phyloP scores from a whole-genome alignment of 2,113 vertebrate genomes.

The Cryptomyrus ogoouensis region DNA sequence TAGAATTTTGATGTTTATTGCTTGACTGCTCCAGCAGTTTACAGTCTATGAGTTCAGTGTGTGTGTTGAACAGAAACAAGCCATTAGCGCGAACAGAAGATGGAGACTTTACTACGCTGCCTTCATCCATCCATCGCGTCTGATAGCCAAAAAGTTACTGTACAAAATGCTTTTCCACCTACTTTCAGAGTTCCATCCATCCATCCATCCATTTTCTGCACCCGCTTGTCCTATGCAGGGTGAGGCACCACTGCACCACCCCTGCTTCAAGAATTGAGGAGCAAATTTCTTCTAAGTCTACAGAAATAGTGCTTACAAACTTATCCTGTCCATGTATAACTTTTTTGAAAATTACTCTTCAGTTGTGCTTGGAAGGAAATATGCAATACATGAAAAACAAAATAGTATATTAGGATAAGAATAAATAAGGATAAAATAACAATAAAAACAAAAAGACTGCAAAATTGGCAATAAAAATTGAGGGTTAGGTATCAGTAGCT shows the following conservation, averaged over 20 bases:
- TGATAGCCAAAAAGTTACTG: background rate
- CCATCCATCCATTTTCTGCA: background rate
- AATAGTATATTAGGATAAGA: background rate
- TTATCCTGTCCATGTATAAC: background rate
- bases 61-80: background rate
- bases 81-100: background rate
- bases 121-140: background rate
- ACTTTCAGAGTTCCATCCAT: background rate
- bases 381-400: background rate
- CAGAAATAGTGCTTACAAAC: background rate
- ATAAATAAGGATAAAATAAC: background rate
- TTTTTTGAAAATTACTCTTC: background rate
- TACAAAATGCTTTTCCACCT: background rate
- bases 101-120: background rate
- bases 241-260: background rate
- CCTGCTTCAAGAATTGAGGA: background rate
- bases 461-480: background rate
- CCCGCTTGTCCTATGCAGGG: background rate
- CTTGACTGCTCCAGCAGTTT: background rate
- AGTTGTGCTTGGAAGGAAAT: background rate
- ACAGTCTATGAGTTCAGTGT: background rate
- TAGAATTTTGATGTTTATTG: background rate
- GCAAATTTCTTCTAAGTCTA: background rate
- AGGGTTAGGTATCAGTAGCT: background rate
- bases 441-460: background rate